Base-by-base conservation (phyloP, 2,888 invertebrate species). In the Ichneumoninae sp. region DNA sequence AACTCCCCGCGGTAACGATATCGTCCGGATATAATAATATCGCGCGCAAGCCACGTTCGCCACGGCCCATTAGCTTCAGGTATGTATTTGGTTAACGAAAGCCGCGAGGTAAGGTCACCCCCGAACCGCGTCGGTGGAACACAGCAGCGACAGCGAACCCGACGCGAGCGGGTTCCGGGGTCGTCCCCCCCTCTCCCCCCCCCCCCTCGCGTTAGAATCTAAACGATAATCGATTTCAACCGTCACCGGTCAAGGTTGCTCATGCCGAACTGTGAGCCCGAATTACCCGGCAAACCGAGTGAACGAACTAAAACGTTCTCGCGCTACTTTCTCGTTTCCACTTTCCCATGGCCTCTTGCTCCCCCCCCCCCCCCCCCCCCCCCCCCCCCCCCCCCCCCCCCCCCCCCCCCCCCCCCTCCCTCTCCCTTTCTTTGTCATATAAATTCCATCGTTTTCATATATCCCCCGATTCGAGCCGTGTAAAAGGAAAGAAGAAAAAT, bases 221-320 rank as follows among this genome's bases (percentile, higher is more conserved):
- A 86, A 87, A 84, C 85, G 87, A 85, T 87, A 86, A 85, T 86
- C 85, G 85, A 87, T 87, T 47, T 87, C 82, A 87, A 82, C 84
- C 81, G 83, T 86, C 87, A 86, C 79, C 81, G 85, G 85, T 86
- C 87, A 86, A 85, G 85, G 85, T 85, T 86, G 86, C 83, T 80
- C 85, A 86, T 86, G 86, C 86, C 81, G 81, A 85, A 84, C 84
- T 72, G 30, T 16, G 62, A 47, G 71, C 79, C 79, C 71, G 84
- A 79, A 84, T 84, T 79, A 84, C 71, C 82, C 79, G 77, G 44
- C 44, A 60, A 80, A 85, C 54, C 80, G 81, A 86, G 80, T 74
- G 72, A 77, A 84, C 84, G 80, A 84, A 84, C 83, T 62, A 33
- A 68, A 77, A 57, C 62, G 40, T 65, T 62, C 69, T 69, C 69